Evolutionary conservation across 2,113 vertebrate species (phyloP).

Genomic region (Aleadryas rufinucha): DNA sequence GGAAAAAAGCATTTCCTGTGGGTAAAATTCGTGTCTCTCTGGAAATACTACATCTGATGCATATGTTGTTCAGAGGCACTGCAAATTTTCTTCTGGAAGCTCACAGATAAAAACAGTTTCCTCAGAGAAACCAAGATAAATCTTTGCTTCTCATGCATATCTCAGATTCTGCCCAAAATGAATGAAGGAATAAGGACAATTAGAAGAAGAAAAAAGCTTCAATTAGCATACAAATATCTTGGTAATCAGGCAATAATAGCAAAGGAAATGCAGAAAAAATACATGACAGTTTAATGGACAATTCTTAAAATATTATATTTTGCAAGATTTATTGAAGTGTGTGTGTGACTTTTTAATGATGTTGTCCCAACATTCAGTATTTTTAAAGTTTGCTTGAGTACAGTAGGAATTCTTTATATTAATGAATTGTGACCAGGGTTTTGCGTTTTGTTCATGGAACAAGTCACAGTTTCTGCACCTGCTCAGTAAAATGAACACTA

Average conservation of each 20-base stretch:
- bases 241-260: conserved; percentile 26
- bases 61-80: background rate
- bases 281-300: conserved; percentile 17
- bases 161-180: background rate
- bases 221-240: conserved; percentile 48
- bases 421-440: background rate
- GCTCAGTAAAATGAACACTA: background rate
- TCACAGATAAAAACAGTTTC: background rate
- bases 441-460: background rate
- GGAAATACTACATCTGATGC: background rate
- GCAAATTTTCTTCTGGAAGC: background rate
- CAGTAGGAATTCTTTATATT: background rate
- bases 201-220: background rate
- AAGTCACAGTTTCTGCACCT: background rate
- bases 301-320: conserved; percentile 33
- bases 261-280: conserved; percentile 27
- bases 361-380: background rate
- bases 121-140: background rate
- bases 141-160: background rate
- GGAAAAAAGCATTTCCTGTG: background rate
- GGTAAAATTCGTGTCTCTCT: background rate
- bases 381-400: background rate
- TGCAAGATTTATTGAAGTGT: background rate
- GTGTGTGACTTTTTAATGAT: conserved; percentile 6
- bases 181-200: background rate